phyloP scores from a whole-genome alignment of 2,113 vertebrate species.

The Urocolius indicus region DNA sequence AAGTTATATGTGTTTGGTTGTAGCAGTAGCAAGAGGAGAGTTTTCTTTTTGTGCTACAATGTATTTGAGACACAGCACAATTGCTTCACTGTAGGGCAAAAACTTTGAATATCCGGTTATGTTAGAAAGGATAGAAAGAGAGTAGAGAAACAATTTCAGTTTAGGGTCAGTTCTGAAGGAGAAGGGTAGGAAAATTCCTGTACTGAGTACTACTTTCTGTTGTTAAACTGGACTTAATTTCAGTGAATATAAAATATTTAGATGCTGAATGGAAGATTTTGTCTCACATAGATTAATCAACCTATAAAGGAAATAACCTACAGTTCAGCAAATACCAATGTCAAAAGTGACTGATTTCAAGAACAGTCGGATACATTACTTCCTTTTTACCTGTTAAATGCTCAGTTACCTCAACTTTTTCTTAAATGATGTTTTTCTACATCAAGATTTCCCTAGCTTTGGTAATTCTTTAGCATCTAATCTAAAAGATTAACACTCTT shows the following conservation, averaged over 20 bases:
- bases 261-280: not conserved
- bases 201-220: not conserved
- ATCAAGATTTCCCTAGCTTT: not conserved
- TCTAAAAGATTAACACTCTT: not conserved
- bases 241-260: not conserved
- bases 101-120: not conserved
- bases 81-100: not conserved
- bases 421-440: not conserved
- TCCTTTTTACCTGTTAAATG: not conserved
- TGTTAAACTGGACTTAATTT: not conserved
- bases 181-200: not conserved
- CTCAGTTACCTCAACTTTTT: not conserved
- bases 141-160: not conserved
- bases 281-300: not conserved
- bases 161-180: not conserved
- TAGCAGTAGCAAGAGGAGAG: accelerated
- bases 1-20: not conserved
- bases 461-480: not conserved
- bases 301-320: not conserved
- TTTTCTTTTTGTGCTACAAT: not conserved
- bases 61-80: not conserved
- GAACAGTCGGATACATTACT: not conserved
- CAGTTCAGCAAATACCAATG: not conserved
- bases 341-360: not conserved
- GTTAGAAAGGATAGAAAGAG: accelerated